Evolutionary conservation across 2,888 invertebrate species (phyloP).

Genomic region (Osedax frankpressi): DNA sequence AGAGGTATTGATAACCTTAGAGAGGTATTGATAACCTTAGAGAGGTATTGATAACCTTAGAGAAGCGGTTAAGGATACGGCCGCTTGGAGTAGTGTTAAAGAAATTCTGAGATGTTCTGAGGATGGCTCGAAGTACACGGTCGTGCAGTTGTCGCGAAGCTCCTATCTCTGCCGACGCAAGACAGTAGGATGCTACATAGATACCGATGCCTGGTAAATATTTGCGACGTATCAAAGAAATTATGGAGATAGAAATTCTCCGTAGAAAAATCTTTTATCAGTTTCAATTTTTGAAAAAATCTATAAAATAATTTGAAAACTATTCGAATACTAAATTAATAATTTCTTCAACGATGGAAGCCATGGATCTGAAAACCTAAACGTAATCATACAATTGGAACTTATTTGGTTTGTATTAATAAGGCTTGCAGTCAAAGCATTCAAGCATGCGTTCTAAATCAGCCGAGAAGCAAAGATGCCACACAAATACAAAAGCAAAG

Average conservation of each 20-base stretch:
- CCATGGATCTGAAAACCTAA: too few species aligned
- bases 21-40: neutral
- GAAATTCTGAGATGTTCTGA: slow-evolving; percentile 45
- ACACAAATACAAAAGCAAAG: too few species aligned
- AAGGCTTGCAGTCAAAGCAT: too few species aligned
- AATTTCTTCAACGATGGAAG: too few species aligned
- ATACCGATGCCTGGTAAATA: neutral
- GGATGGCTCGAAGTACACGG: slow-evolving; percentile 36
- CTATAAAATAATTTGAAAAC: too few species aligned
- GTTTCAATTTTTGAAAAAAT: too few species aligned
- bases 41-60: slow-evolving; percentile 1
- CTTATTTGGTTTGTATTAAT: too few species aligned
- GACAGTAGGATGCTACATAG: neutral
- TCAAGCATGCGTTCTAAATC: too few species aligned
- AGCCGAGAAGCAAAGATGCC: too few species aligned
- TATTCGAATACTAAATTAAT: too few species aligned
- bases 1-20: too few species aligned
- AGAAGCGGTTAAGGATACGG: slow-evolving; percentile 42
- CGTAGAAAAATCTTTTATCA: neutral
- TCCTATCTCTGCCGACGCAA: slow-evolving; percentile 40
- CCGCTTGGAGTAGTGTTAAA: slow-evolving; percentile 48
- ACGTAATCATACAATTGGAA: too few species aligned
- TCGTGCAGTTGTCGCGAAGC: slow-evolving; percentile 40
- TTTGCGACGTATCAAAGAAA: neutral
- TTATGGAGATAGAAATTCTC: neutral